These are phyloP conservation scores for Kudoa iwatai DNA, from an alignment of 30 jellyfish, hydroid and myxozoan species.

Conservation along the genomic window DNA sequence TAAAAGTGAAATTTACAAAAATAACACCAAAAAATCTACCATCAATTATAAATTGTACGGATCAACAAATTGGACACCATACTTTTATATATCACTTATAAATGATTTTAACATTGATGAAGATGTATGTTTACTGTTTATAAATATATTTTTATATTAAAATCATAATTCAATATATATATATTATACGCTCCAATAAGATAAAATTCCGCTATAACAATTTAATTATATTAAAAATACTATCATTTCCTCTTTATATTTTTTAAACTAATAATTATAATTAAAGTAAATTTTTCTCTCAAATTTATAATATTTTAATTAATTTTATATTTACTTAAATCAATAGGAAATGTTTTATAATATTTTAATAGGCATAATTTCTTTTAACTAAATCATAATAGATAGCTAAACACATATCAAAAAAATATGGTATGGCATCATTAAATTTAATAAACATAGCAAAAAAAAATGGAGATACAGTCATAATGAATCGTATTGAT, in stretches of 20 bases:
- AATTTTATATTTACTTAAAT: too few relatives aligned
- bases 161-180: too few relatives aligned
- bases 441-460: constrained; percentile 26
- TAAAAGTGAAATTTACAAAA: constrained; percentile 8
- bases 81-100: constrained; percentile 13
- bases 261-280: background rate
- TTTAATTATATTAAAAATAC: too few relatives aligned
- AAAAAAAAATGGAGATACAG: constrained; percentile 10
- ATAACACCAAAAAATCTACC: too few relatives aligned
- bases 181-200: too few relatives aligned
- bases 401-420: constrained; percentile 55
- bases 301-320: background rate
- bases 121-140: too few relatives aligned
- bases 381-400: too few relatives aligned
- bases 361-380: too few relatives aligned
- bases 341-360: too few relatives aligned
- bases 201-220: too few relatives aligned
- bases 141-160: too few relatives aligned
- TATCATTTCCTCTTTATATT: too few relatives aligned
- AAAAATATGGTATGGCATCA: constrained; percentile 36
- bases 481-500: constrained; percentile 7
- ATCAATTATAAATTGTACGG: constrained; percentile 41
- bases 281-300: background rate
- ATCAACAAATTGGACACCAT: constrained; percentile 63
- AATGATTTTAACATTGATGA: constrained; percentile 48